Conservation (phyloP, 1,140 invertebrate genomes). For the Pachypeltis micranthus region DNA sequence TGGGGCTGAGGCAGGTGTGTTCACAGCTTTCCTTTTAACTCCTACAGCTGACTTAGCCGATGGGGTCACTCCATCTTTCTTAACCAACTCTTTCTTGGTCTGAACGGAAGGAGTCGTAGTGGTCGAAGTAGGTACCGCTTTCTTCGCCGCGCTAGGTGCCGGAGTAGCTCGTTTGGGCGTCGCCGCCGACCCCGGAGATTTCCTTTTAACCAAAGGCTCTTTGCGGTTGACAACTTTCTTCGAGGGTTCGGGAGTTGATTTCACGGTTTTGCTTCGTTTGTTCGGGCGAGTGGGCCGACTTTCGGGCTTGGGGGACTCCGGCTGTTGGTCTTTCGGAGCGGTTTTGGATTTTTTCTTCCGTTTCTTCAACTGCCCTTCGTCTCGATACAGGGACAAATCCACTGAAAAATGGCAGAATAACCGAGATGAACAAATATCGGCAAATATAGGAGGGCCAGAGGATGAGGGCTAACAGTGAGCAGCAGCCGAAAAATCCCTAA, state of each 20-base stretch:
- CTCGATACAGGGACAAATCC: slow-evolving; percentile 64
- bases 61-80: slow-evolving; percentile 20
- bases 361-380: slow-evolving; percentile 64
- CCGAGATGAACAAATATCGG: too few relatives aligned
- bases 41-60: slow-evolving; percentile 17
- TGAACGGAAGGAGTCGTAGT: slow-evolving; percentile 10
- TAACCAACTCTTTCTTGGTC: slow-evolving; percentile 12
- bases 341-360: slow-evolving; percentile 15
- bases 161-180: slow-evolving; percentile 2
- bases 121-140: slow-evolving; percentile 13
- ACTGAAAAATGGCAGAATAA: slow-evolving; percentile 41
- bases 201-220: slow-evolving; percentile 9
- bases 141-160: neutral
- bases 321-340: too few relatives aligned
- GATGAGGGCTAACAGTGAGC: too few relatives aligned
- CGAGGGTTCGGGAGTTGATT: slow-evolving; percentile 11
- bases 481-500: too few relatives aligned
- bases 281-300: neutral
- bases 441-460: too few relatives aligned
- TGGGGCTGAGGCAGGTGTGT: slow-evolving; percentile 9
- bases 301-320: neutral
- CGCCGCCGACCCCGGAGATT: neutral
- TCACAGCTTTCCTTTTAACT: slow-evolving; percentile 19
- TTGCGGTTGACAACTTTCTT: slow-evolving; percentile 3
- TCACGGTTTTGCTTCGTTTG: neutral